A percentile compares a stretch with the other conserved stretches of the same genome.
Conservation (phyloP, 2,888 invertebrate species). For the Charanyca ferruginea region DNA sequence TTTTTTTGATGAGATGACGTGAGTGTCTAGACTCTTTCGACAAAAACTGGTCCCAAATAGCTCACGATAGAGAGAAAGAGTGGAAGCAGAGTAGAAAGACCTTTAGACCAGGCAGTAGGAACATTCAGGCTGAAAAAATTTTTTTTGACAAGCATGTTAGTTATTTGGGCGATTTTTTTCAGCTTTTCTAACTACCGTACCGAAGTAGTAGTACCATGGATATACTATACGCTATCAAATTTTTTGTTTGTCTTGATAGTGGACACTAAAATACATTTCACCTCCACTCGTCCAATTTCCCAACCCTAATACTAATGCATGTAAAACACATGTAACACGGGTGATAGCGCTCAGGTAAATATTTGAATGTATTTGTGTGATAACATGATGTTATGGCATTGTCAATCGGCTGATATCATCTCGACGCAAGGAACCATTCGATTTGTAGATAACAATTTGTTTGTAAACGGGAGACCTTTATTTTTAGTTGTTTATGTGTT, state of each 20-base stretch:
- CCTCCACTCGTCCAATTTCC: neutral
- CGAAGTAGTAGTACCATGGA: no score
- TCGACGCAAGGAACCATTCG: conserved; percentile 54
- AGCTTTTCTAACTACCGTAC: no score
- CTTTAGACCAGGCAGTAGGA: no score
- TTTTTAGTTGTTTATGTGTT: conserved; percentile 30
- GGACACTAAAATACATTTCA: conserved; percentile 17
- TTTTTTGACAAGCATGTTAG: no score
- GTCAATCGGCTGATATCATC: conserved; percentile 73
- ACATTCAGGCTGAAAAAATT: no score
- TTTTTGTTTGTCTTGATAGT: neutral
- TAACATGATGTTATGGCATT: conserved; percentile 75
- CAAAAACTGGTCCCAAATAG: no score
- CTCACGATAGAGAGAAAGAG: no score
- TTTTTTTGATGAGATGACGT: no score
- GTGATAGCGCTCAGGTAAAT: conserved; percentile 75
- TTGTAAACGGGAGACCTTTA: conserved; percentile 41
- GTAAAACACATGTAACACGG: conserved; percentile 80
- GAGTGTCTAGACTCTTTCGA: no score
- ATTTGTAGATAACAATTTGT: conserved; percentile 52
- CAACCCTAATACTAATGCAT: conserved; percentile 66
- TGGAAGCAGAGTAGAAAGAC: no score
- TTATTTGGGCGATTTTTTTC: no score
- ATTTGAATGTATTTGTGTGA: conserved; percentile 81
- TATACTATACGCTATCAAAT: neutral